Evolutionary conservation across 2,797 vertebrate genomes (phyloP).

Genomic region (Anomalospiza imberbis): DNA sequence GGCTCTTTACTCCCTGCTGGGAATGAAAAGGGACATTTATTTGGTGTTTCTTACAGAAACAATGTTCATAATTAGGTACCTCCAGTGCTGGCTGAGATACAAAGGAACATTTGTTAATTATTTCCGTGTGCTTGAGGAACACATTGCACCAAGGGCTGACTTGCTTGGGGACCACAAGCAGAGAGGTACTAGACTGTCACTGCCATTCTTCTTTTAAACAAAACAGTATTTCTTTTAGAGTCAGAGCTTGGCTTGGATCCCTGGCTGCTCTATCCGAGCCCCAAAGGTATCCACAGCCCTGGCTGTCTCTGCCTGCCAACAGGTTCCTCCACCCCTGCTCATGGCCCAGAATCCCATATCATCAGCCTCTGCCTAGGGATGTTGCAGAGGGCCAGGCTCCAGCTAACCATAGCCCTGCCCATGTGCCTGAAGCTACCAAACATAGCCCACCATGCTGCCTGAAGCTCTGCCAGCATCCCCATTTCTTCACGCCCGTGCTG

Average conservation of each 20-base stretch:
- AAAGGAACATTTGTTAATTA: slow-evolving; percentile 31
- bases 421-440: neutral
- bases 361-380: neutral
- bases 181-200: neutral
- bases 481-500: rapidly evolving
- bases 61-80: slow-evolving; percentile 34
- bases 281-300: neutral
- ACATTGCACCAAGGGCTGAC: neutral
- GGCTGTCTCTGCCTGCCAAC: neutral
- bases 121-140: neutral
- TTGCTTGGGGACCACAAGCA: neutral
- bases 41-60: slow-evolving; percentile 45
- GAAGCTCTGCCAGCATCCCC: neutral
- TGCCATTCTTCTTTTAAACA: neutral
- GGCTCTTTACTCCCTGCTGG: neutral
- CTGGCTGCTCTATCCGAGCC: neutral
- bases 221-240: neutral
- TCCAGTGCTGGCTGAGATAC: slow-evolving; percentile 8
- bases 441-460: rapidly evolving
- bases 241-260: neutral
- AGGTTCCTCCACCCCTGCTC: neutral
- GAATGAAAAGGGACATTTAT: slow-evolving; percentile 34
- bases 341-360: neutral
- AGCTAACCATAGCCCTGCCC: neutral
- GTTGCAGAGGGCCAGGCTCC: neutral